Conservation (phyloP, 2,113 vertebrate genomes). For the Oryzias celebensis region DNA sequence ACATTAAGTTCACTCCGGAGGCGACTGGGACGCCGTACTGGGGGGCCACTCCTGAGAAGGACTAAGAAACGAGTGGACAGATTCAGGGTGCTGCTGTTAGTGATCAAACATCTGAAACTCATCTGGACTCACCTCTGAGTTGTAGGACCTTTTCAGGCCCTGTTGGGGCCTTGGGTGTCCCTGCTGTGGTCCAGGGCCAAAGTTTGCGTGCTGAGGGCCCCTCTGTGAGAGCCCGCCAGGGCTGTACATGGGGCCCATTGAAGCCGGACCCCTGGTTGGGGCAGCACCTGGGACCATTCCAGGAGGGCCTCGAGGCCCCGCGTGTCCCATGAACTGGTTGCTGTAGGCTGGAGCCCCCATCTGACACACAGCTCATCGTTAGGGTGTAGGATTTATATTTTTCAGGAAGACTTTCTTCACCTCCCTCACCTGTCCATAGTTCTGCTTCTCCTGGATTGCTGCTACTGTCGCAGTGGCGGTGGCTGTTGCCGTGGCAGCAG, state of each 20-base stretch:
- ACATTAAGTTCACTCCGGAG: constrained; percentile 51
- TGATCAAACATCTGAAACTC: neutral
- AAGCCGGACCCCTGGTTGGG: constrained; percentile 58
- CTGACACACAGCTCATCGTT: constrained; percentile 58
- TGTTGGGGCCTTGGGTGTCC: constrained; percentile 78
- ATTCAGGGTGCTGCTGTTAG: neutral
- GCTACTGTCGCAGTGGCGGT: constrained; percentile 92
- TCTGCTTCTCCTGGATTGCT: constrained; percentile 94
- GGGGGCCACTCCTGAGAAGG: constrained; percentile 60
- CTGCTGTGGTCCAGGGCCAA: constrained; percentile 78
- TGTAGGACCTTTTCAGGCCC: constrained; percentile 85
- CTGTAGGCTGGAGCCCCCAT: constrained; percentile 82
- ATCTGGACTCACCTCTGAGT: constrained; percentile 78
- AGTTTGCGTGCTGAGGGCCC: constrained; percentile 81
- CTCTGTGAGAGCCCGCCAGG: constrained; percentile 76
- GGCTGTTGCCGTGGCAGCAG: constrained; percentile 90
- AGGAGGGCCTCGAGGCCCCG: constrained; percentile 79
- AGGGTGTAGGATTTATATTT: neutral
- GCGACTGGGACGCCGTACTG: constrained; percentile 62
- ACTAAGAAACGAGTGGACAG: constrained; percentile 12
- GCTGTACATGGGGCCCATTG: constrained; percentile 78
- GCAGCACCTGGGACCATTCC: constrained; percentile 75
- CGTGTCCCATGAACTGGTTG: constrained; percentile 85
- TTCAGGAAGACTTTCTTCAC: neutral
- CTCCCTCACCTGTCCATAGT: constrained; percentile 83